Percentiles rank a stretch among this genome's conserved stretches.
phyloP scores from a whole-genome alignment of 1,140 invertebrate species.

The Drosophila mojavensis region DNA sequence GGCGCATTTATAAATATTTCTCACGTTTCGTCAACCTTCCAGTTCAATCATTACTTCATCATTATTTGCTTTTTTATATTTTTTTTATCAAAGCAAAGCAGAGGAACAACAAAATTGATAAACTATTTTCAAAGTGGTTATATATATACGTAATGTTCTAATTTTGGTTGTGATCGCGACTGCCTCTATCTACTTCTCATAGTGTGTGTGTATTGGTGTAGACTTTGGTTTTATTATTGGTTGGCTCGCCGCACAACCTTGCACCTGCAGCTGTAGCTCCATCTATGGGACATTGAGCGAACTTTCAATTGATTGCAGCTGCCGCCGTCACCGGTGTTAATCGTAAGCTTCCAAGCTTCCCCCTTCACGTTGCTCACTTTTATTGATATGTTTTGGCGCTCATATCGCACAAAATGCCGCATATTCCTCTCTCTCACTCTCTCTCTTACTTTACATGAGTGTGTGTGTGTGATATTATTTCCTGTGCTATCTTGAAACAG shows the following conservation, averaged over 20 bases:
- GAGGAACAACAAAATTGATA: constrained; percentile 32
- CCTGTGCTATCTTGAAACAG: constrained; percentile 55
- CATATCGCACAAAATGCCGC: constrained; percentile 28
- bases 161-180: constrained; percentile 52
- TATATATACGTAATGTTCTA: constrained; percentile 66
- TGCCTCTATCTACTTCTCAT: constrained; percentile 14
- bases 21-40: neutral
- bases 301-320: constrained; percentile 33
- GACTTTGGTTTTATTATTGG: constrained; percentile 25
- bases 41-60: neutral
- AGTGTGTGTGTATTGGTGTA: constrained; percentile 7
- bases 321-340: constrained; percentile 15
- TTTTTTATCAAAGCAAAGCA: constrained; percentile 28
- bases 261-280: constrained; percentile 35
- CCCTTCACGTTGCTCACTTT: constrained; percentile 2
- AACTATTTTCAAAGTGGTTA: constrained; percentile 46
- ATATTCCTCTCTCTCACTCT: neutral
- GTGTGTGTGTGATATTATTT: constrained; percentile 47
- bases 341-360: constrained; percentile 14
- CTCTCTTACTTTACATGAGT: no score
- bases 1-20: neutral
- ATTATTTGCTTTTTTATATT: neutral
- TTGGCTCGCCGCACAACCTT: constrained; percentile 18
- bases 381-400: constrained; percentile 37
- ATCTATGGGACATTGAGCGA: constrained; percentile 16